Conservation (phyloP, 2,113 vertebrate genomes). For the Proterorhinus semilunaris region DNA sequence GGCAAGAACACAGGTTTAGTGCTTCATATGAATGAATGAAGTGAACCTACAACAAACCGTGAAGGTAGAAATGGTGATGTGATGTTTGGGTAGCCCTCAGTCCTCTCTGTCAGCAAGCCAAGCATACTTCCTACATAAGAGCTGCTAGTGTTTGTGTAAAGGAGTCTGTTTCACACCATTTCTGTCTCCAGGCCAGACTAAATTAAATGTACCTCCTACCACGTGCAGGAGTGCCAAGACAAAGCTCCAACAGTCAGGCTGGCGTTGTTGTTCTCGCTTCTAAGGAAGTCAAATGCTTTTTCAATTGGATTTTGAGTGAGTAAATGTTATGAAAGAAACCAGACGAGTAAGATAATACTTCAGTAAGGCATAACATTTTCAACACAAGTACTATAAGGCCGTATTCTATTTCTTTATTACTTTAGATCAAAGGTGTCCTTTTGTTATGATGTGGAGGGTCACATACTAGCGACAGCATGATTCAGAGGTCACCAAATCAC, state of each 20-base stretch:
- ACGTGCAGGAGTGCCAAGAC: background rate
- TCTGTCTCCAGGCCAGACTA: conserved; percentile 16
- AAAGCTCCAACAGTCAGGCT: background rate
- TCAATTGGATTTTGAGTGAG: background rate
- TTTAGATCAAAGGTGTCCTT: too few relatives aligned
- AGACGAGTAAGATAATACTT: too few relatives aligned
- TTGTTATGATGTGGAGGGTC: too few relatives aligned
- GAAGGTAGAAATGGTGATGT: conserved; percentile 70
- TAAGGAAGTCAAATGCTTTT: background rate
- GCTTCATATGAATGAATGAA: conserved; percentile 19
- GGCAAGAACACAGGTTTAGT: background rate
- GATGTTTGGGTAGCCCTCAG: conserved; percentile 75
- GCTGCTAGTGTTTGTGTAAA: conserved; percentile 13
- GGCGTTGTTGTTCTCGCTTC: background rate
- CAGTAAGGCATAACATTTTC: too few relatives aligned
- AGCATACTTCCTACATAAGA: conserved; percentile 29
- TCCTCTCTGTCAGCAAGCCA: conserved; percentile 65
- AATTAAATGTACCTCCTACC: conserved; percentile 8
- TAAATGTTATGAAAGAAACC: background rate
- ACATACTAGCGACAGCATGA: too few relatives aligned
- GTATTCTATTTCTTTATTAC: too few relatives aligned
- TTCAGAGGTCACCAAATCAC: too few relatives aligned
- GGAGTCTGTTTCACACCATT: conserved; percentile 16
- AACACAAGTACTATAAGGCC: too few relatives aligned
- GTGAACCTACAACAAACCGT: conserved; percentile 63